These are phyloP conservation scores for Nephotettix cincticeps DNA, from an alignment of 1,140 invertebrate species.

Conservation along the genomic window DNA sequence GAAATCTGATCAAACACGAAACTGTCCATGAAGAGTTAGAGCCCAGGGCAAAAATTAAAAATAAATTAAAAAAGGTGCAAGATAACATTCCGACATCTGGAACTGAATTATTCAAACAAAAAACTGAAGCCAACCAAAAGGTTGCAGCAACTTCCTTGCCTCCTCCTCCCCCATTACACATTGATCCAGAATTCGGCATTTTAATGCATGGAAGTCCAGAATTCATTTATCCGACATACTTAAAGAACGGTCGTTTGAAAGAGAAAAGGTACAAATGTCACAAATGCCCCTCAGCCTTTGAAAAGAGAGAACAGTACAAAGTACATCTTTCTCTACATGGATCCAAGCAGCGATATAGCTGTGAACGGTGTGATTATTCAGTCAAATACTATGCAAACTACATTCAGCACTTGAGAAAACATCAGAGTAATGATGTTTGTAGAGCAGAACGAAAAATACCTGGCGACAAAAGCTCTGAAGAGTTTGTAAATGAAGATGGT, in stretches of 20 bases:
- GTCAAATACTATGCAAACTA: constrained; percentile 84
- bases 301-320: constrained; percentile 82
- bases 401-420: constrained; percentile 75
- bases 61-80: constrained; percentile 29
- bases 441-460: constrained; percentile 34
- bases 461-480: constrained; percentile 12
- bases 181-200: constrained; percentile 65
- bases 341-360: constrained; percentile 78
- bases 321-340: constrained; percentile 82
- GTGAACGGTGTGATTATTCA: constrained; percentile 84
- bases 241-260: constrained; percentile 71
- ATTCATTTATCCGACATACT: constrained; percentile 71
- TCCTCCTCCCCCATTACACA: constrained; percentile 47
- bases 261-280: constrained; percentile 80
- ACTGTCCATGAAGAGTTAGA: constrained; percentile 53
- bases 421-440: constrained; percentile 62
- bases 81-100: constrained; percentile 59
- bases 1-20: constrained; percentile 74
- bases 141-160: neutral
- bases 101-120: constrained; percentile 60
- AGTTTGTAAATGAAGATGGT: neutral
- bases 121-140: constrained; percentile 51
- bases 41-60: constrained; percentile 30
- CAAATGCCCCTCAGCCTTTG: constrained; percentile 86
- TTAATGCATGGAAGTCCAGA: constrained; percentile 71